These are phyloP conservation scores for Listrodromus nycthemerus DNA, from an alignment of 2,888 invertebrate species.

Conservation along the genomic window DNA sequence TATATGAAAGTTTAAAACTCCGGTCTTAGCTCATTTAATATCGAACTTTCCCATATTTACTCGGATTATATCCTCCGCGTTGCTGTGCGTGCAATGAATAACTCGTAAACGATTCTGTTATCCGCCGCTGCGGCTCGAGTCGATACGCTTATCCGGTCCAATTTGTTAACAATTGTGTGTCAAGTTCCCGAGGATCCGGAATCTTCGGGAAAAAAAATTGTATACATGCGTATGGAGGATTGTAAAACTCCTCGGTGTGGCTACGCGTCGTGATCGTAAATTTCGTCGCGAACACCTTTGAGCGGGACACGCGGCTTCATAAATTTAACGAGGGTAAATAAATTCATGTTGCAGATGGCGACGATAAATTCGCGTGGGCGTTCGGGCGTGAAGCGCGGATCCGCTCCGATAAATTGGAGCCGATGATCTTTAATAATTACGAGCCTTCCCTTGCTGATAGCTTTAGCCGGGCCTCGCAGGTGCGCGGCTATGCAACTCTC, in stretches of 20 bases:
- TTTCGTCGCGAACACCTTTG: constrained; percentile 11
- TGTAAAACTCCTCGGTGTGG: constrained; percentile 16
- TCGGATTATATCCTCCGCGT: background rate
- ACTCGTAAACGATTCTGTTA: background rate
- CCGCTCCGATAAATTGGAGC: constrained; percentile 62
- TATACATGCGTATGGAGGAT: background rate
- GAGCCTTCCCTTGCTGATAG: constrained; percentile 20
- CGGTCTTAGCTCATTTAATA: constrained; percentile 61
- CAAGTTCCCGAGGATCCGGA: constrained; percentile 37
- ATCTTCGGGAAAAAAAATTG: background rate
- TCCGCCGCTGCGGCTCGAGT: background rate
- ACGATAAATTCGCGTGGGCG: constrained; percentile 47
- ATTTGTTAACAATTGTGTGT: constrained; percentile 22
- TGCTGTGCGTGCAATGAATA: constrained; percentile 3
- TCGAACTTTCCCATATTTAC: constrained; percentile 64
- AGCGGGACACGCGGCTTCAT: background rate
- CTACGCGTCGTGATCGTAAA: constrained; percentile 16
- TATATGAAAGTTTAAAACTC: constrained; percentile 65
- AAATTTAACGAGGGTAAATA: constrained; percentile 47
- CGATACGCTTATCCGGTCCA: constrained; percentile 7
- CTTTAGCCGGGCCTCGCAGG: constrained; percentile 2
- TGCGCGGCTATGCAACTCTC: constrained; percentile 6
- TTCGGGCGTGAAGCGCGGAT: constrained; percentile 56
- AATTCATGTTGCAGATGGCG: constrained; percentile 26
- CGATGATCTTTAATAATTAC: constrained; percentile 57